Evolutionary conservation across 2,888 invertebrate species (phyloP).

Genomic region (Ypsolopha scabrella): DNA sequence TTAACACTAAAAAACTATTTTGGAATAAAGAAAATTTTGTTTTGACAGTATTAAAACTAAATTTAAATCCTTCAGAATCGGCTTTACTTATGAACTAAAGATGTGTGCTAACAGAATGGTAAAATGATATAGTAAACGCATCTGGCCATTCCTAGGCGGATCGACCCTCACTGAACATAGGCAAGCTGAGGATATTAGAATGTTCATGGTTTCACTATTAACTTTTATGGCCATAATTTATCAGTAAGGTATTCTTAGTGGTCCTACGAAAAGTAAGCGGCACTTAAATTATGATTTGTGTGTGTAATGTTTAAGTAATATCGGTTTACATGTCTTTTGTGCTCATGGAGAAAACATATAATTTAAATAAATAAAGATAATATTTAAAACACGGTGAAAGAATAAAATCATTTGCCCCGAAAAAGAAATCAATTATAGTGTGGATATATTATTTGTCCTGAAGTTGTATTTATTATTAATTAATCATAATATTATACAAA

Average conservation of each 20-base stretch:
- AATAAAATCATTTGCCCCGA: neutral
- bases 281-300: slow-evolving; percentile 9
- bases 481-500: slow-evolving; percentile 33
- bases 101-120: no score
- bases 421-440: slow-evolving; percentile 5
- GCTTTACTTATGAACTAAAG: no score
- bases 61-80: no score
- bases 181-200: neutral
- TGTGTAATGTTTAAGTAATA: slow-evolving; percentile 6
- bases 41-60: no score
- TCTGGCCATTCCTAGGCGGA: slow-evolving; percentile 46
- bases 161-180: slow-evolving; percentile 19
- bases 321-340: slow-evolving; percentile 50
- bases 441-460: neutral
- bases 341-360: slow-evolving; percentile 43
- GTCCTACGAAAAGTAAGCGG: slow-evolving; percentile 8
- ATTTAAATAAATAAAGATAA: slow-evolving; percentile 56
- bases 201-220: no score
- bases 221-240: slow-evolving; percentile 1
- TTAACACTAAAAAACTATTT: no score
- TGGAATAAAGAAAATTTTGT: no score
- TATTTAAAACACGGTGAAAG: slow-evolving; percentile 19
- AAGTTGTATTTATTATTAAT: neutral
- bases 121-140: slow-evolving; percentile 20
- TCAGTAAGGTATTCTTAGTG: slow-evolving; percentile 11